Percentiles rank a stretch among this genome's conserved stretches.
Evolutionary conservation across 2,113 vertebrate genomes (phyloP).

Genomic region (Collichthys lucidus): DNA sequence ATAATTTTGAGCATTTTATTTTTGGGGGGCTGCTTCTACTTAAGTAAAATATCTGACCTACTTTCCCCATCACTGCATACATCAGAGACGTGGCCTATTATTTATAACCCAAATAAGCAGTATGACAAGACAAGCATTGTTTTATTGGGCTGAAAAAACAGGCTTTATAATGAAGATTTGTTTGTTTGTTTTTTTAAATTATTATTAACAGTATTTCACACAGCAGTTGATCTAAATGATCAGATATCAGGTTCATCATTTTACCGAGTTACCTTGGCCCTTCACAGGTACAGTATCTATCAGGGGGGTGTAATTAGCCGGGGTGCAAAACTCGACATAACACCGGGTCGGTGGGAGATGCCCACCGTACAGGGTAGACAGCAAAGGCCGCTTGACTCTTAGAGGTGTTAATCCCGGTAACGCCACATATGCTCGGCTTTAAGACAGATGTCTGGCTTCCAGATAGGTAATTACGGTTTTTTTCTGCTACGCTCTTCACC

Average conservation of each 20-base stretch:
- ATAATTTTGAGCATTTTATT: too few relatives aligned
- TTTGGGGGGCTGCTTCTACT: too few relatives aligned
- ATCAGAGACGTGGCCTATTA: background rate
- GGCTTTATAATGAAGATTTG: too few relatives aligned
- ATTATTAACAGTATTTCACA: background rate
- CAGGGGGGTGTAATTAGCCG: background rate
- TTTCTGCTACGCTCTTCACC: background rate
- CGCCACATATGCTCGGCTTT: background rate
- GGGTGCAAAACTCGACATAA: background rate
- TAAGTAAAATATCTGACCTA: too few relatives aligned
- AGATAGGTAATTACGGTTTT: background rate
- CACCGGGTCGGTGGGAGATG: background rate
- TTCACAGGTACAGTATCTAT: background rate
- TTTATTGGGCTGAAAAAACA: background rate
- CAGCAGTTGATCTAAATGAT: background rate
- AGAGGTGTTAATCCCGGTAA: constrained; percentile 1
- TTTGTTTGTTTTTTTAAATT: too few relatives aligned
- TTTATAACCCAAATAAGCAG: background rate
- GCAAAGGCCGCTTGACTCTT: background rate
- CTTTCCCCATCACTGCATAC: background rate
- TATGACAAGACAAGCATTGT: background rate
- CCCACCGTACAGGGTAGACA: background rate
- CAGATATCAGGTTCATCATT: background rate
- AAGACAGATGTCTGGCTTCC: background rate
- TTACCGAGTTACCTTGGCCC: background rate